phyloP scores from a whole-genome alignment of 1,140 invertebrate genomes.

The Drosophila eugracilis region DNA sequence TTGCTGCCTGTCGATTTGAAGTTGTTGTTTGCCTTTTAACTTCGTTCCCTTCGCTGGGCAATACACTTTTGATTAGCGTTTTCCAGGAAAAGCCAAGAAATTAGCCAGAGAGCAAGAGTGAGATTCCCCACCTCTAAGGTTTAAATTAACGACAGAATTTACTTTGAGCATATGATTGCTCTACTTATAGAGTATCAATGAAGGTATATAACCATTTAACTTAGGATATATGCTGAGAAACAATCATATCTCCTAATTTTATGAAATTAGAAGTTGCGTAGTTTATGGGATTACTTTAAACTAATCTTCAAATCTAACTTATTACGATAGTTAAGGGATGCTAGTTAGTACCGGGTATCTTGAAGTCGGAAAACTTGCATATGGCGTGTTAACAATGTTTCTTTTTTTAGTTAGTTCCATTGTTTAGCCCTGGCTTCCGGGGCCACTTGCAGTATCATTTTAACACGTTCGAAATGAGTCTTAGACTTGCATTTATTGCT shows the following conservation, averaged over 20 bases:
- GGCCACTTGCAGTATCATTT: conserved; percentile 42
- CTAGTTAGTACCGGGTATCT: background rate
- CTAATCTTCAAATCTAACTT: background rate
- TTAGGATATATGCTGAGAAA: too few relatives aligned
- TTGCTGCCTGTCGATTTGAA: conserved; percentile 47
- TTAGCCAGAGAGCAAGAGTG: conserved; percentile 39
- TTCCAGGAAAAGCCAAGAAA: conserved; percentile 63
- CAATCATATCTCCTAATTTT: background rate
- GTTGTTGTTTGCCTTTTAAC: conserved; percentile 58
- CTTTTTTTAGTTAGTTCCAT: conserved; percentile 25
- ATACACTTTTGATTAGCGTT: conserved; percentile 75
- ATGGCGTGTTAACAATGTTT: conserved; percentile 15
- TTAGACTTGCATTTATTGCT: conserved; percentile 54
- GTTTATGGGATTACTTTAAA: background rate
- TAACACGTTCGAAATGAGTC: conserved; percentile 47
- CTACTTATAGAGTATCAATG: background rate
- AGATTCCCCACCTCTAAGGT: background rate
- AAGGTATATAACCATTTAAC: background rate
- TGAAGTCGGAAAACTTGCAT: background rate
- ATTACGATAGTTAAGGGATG: background rate
- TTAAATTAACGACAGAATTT: conserved; percentile 6
- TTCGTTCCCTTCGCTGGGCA: conserved; percentile 49
- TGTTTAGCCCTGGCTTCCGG: conserved; percentile 45
- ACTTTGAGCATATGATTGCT: background rate
- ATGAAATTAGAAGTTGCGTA: background rate